These are phyloP conservation scores for Sylvilagus floridanus DNA, from an alignment of 2,797 vertebrate genomes.

Conservation along the genomic window DNA sequence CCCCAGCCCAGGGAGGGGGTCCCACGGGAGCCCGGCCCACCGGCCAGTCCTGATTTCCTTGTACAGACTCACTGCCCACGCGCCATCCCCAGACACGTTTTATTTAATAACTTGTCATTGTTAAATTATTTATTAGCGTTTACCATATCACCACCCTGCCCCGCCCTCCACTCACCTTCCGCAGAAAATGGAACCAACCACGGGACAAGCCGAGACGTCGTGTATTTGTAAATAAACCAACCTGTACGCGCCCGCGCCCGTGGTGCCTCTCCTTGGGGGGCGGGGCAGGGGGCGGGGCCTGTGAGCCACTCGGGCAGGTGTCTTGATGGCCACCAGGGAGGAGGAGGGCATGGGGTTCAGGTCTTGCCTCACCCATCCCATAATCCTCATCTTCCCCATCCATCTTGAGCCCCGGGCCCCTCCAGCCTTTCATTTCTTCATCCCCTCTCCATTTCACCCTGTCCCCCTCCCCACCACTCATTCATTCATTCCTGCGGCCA, in stretches of 20 bases:
- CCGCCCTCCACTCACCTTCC: slow-evolving; percentile 78
- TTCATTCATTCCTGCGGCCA: neutral
- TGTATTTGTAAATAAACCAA: slow-evolving; percentile 92
- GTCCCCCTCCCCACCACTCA: neutral
- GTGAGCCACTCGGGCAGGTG: fast-evolving
- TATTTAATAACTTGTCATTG: slow-evolving; percentile 92
- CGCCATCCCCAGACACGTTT: slow-evolving; percentile 86
- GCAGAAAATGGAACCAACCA: slow-evolving; percentile 74
- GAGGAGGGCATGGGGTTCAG: neutral
- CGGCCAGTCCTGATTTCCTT: slow-evolving; percentile 85
- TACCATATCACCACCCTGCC: slow-evolving; percentile 68
- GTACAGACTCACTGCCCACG: slow-evolving; percentile 88
- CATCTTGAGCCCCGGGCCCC: fast-evolving
- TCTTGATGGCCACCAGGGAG: neutral
- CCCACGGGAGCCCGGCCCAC: neutral
- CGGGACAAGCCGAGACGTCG: slow-evolving; percentile 85
- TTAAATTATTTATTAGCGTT: slow-evolving; percentile 93
- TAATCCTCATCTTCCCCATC: neutral
- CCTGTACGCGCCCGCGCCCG: slow-evolving; percentile 86
- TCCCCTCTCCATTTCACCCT: fast-evolving
- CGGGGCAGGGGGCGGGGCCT: neutral
- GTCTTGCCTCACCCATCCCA: neutral
- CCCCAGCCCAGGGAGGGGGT: neutral
- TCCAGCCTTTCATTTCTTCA: neutral
- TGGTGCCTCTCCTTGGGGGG: slow-evolving; percentile 64